phyloP scores from a whole-genome alignment of 2,888 invertebrate genomes.

The Thelaira solivaga region DNA sequence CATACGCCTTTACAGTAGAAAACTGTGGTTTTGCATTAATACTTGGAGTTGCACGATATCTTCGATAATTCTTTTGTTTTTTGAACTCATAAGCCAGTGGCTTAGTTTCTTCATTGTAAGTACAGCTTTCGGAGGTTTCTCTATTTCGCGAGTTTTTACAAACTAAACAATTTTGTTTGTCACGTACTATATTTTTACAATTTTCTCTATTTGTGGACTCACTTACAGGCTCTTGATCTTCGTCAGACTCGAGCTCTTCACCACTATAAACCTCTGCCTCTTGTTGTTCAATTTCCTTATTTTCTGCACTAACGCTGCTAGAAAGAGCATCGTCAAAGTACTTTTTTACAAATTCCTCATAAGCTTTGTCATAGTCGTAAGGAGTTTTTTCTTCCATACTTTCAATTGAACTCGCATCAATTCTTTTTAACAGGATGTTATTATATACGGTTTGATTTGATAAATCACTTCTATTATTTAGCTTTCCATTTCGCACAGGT shows the following conservation, averaged over 20 bases:
- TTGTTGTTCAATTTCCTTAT: slow-evolving; percentile 41
- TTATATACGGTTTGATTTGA: neutral
- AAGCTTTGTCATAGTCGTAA: slow-evolving; percentile 72
- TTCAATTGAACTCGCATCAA: neutral
- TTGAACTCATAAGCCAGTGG: slow-evolving; percentile 84
- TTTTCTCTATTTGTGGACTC: slow-evolving; percentile 58
- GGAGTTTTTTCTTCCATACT: slow-evolving; percentile 19
- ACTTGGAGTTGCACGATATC: slow-evolving; percentile 68
- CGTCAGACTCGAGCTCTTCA: slow-evolving; percentile 46
- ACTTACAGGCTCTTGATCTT: slow-evolving; percentile 24
- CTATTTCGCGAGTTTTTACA: slow-evolving; percentile 87
- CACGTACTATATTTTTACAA: slow-evolving; percentile 82
- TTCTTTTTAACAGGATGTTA: slow-evolving; percentile 29
- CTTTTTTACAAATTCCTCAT: slow-evolving; percentile 72
- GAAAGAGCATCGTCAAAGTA: slow-evolving; percentile 74
- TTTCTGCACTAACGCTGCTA: slow-evolving; percentile 20
- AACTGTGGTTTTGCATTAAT: slow-evolving; percentile 69
- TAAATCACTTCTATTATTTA: neutral
- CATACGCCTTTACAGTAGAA: neutral
- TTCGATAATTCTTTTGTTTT: slow-evolving; percentile 78
- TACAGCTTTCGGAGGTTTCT: slow-evolving; percentile 87
- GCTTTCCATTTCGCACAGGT: neutral
- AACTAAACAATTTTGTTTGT: slow-evolving; percentile 81
- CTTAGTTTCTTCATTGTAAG: slow-evolving; percentile 85
- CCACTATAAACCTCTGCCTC: slow-evolving; percentile 48